phyloP scores from a whole-genome alignment of 2,888 invertebrate genomes.

The Drosophila buzzatii region DNA sequence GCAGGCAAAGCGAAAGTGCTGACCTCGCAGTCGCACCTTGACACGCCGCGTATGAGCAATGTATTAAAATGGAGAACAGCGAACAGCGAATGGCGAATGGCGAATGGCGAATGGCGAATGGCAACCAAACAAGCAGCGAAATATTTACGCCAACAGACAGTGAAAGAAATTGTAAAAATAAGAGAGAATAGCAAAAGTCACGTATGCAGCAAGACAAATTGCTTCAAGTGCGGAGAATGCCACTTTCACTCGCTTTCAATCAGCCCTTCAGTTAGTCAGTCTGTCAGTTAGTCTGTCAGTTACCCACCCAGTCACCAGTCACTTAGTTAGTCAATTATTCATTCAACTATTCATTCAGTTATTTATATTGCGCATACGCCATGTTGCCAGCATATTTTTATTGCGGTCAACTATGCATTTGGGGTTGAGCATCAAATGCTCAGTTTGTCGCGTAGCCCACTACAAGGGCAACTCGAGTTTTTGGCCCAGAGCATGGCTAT shows the following conservation, averaged over 20 bases:
- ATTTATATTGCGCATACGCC: conserved; percentile 80
- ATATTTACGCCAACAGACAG: conserved; percentile 36
- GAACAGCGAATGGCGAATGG: conserved; percentile 12
- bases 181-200: conserved; percentile 63
- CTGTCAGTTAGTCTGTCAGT: conserved; percentile 47
- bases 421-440: conserved; percentile 44
- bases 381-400: conserved; percentile 62
- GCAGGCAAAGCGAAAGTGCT: conserved; percentile 47
- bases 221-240: conserved; percentile 64
- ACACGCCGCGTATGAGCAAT: conserved; percentile 60
- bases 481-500: background rate
- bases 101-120: conserved; percentile 17
- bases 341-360: conserved; percentile 55
- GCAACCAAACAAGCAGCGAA: conserved; percentile 38
- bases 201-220: conserved; percentile 75
- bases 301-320: conserved; percentile 39
- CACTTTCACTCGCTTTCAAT: conserved; percentile 53
- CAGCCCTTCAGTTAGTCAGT: conserved; percentile 15
- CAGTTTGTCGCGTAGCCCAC: conserved; percentile 31
- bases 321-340: conserved; percentile 21
- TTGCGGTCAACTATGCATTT: conserved; percentile 73
- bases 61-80: conserved; percentile 50
- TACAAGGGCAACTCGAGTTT: conserved; percentile 14
- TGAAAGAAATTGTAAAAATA: conserved; percentile 19
- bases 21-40: conserved; percentile 72